Evolutionary conservation across 1,140 invertebrate species (phyloP), one percentile per base, ranked within the genome.

Genomic region (Drosophila orena): DNA sequence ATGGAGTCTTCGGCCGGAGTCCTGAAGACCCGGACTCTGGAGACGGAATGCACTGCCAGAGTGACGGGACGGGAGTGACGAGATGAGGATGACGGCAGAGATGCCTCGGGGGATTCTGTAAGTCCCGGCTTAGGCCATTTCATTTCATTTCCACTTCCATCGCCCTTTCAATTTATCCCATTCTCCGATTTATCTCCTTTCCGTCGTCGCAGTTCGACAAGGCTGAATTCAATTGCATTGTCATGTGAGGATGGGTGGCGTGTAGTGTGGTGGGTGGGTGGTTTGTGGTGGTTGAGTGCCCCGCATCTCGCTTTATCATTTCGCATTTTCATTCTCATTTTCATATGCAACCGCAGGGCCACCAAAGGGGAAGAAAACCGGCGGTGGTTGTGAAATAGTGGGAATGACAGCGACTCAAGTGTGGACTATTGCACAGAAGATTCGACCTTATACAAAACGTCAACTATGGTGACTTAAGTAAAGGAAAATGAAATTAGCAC

Each of bases 81-180:
- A n/a, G 30, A 24, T 4, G 38, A 22, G 55, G 20, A 4, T 17
- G 11, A 42, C 38, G 47, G n/a, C 27, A 14, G 22, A 24, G 14
- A 47, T 35, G 42, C 22, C 61, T 22, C 27, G 17, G n/a, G 42
- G 50, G 50, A 14, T 59, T 57, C 37, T 71, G 53, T 57, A 70
- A 70, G 65, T 49, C 65, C 42, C 30, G 68, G 65, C 64, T 71
- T 71, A 70, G 57, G 43, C 65, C 68, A 70, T 56, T 70, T 56
- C 65, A 55, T 56, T 57, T 12, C 50, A 46, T 69, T 64, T 44
- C 42, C 47, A 30, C 56, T 43, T 22, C 44, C 24, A 43, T 44
- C 20, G 42, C 42, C 42, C 20, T 44, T 43, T 37, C 37, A 47
- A 15, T 47, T n/a, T 27, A 17, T 11, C 30, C 50, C 47, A 30